Evolutionary conservation across 2,797 vertebrate genomes (phyloP).

Genomic region (Arnoldichthys spilopterus): DNA sequence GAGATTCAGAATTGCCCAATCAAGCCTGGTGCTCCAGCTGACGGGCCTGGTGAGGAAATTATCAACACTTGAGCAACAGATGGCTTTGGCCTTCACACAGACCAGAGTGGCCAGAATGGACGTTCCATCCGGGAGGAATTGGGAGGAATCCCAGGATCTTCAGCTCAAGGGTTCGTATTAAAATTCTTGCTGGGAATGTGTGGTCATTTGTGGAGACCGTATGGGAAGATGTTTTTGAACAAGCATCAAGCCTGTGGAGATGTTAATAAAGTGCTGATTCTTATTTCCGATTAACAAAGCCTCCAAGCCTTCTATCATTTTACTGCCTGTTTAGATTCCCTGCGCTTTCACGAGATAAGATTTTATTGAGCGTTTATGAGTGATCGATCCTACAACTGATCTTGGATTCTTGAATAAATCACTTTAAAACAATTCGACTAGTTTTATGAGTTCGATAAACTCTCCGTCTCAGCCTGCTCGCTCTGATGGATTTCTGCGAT

Average conservation of each 20-base stretch:
- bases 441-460: constrained; percentile 45
- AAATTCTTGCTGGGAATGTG: not conserved
- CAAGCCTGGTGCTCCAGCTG: constrained; percentile 60
- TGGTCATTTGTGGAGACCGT: not conserved
- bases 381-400: constrained; percentile 9
- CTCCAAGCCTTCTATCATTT: not conserved
- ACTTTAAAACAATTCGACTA: constrained; percentile 37
- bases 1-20: constrained; percentile 61
- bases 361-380: constrained; percentile 27
- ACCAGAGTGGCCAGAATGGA: constrained; percentile 42
- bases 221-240: not conserved
- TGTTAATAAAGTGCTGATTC: constrained; percentile 18
- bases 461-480: constrained; percentile 20
- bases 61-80: constrained; percentile 62
- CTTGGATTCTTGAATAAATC: constrained; percentile 41
- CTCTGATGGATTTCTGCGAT: constrained; percentile 46
- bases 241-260: not conserved
- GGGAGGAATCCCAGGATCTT: constrained; percentile 37
- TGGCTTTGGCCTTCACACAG: constrained; percentile 56
- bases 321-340: not conserved
- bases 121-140: constrained; percentile 36
- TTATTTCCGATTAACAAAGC: not conserved
- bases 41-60: constrained; percentile 62
- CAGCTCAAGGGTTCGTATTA: not conserved
- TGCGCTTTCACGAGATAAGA: constrained; percentile 3